Evolutionary conservation across 1,140 invertebrate genomes (phyloP).

Genomic region (Formica exsecta): DNA sequence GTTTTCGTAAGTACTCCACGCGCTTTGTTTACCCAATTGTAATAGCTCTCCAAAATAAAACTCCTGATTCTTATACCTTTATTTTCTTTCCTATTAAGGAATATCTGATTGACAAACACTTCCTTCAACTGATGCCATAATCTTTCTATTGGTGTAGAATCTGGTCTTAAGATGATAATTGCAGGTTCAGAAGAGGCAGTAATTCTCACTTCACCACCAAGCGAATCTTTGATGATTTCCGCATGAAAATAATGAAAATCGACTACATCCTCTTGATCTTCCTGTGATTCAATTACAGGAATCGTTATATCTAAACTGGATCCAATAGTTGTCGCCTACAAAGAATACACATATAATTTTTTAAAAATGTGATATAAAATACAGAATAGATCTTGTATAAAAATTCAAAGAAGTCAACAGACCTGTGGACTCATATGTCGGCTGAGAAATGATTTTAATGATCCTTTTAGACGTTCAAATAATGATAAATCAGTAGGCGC

Average conservation of each 20-base stretch:
- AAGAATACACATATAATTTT: slow-evolving; percentile 60
- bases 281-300: slow-evolving; percentile 50
- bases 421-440: slow-evolving; percentile 81
- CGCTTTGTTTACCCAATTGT: slow-evolving; percentile 73
- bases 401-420: slow-evolving; percentile 72
- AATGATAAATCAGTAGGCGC: slow-evolving; percentile 83
- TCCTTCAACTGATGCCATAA: slow-evolving; percentile 80
- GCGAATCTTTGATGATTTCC: slow-evolving; percentile 70
- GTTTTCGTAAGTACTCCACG: slow-evolving; percentile 67
- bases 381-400: slow-evolving; percentile 60
- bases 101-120: slow-evolving; percentile 80
- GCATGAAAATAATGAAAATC: slow-evolving; percentile 73
- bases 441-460: slow-evolving; percentile 83
- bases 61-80: slow-evolving; percentile 73
- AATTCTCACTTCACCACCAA: slow-evolving; percentile 75
- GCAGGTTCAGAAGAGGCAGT: slow-evolving; percentile 31
- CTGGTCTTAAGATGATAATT: slow-evolving; percentile 38
- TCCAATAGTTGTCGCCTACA: slow-evolving; percentile 55
- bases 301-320: slow-evolving; percentile 50
- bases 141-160: slow-evolving; percentile 64
- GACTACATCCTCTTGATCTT: slow-evolving; percentile 48
- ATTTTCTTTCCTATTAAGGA: slow-evolving; percentile 66
- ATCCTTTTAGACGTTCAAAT: slow-evolving; percentile 84
- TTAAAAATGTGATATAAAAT: slow-evolving; percentile 53
- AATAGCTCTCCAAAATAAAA: slow-evolving; percentile 74